These are phyloP conservation scores for Melipona beecheii DNA, from an alignment of 2,888 invertebrate species.

Conservation along the genomic window DNA sequence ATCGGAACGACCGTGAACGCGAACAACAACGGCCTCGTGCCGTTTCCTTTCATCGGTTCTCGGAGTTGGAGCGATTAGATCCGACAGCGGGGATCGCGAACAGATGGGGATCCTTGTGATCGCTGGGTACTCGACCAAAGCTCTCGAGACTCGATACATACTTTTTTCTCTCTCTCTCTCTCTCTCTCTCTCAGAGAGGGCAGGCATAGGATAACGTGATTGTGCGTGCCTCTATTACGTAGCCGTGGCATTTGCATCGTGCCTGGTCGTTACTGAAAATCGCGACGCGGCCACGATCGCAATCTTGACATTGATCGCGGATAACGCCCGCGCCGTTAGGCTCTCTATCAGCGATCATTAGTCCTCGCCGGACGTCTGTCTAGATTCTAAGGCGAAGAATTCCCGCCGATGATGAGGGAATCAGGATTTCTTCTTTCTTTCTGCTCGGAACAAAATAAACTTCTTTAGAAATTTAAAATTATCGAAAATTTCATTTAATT, in stretches of 20 bases:
- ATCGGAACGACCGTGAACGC: conserved; percentile 17
- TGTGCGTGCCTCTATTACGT: conserved; percentile 58
- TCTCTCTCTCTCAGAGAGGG: no score
- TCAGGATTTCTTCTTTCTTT: conserved; percentile 17
- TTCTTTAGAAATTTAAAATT: background rate
- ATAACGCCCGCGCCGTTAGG: conserved; percentile 51
- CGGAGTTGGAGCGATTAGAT: conserved; percentile 27
- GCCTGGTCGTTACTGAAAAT: conserved; percentile 65
- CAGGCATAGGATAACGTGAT: conserved; percentile 50
- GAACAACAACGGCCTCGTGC: conserved; percentile 33
- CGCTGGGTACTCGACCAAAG: background rate
- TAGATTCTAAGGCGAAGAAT: conserved; percentile 46
- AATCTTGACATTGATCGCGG: conserved; percentile 72
- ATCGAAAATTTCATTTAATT: background rate
- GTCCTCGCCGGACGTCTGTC: conserved; percentile 51
- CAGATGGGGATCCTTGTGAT: conserved; percentile 25
- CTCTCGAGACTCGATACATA: conserved; percentile 10
- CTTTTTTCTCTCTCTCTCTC: conserved; percentile 56
- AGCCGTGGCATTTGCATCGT: conserved; percentile 56
- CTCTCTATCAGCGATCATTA: conserved; percentile 72
- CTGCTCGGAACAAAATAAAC: background rate
- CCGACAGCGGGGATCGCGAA: conserved; percentile 26
- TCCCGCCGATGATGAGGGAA: conserved; percentile 16
- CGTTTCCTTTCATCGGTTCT: conserved; percentile 28
- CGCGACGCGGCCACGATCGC: conserved; percentile 59